phyloP scores from a whole-genome alignment of 2,888 invertebrate species.

The Ormyrus nitidulus region DNA sequence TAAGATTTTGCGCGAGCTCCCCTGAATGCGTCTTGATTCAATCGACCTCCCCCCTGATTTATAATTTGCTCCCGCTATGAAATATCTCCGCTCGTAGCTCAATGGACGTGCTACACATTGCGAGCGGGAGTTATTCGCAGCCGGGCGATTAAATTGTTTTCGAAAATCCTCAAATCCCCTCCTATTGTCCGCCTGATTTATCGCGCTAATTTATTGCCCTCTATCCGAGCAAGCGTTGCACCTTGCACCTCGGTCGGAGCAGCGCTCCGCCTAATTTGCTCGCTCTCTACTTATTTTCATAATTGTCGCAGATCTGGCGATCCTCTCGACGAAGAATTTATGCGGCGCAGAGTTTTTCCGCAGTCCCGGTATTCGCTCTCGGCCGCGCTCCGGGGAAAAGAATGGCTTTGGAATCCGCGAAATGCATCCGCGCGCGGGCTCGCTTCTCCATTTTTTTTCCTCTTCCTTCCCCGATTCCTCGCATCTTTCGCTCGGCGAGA shows the following conservation, averaged over 20 bases:
- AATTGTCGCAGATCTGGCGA: neutral
- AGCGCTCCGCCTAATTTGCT: too few species aligned
- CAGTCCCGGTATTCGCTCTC: slow-evolving; percentile 1
- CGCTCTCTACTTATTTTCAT: neutral
- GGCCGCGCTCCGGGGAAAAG: neutral
- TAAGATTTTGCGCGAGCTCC: slow-evolving; percentile 27
- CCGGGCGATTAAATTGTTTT: slow-evolving; percentile 13
- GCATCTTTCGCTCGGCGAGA: neutral
- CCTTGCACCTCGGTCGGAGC: neutral
- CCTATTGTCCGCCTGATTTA: too few species aligned
- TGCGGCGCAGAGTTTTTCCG: slow-evolving; percentile 13
- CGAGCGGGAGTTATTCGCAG: slow-evolving; percentile 17
- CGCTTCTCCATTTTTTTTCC: slow-evolving; percentile 6
- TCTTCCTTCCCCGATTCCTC: slow-evolving; percentile 6
- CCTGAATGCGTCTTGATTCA: slow-evolving; percentile 36
- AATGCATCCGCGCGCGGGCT: slow-evolving; percentile 18
- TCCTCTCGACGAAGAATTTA: neutral
- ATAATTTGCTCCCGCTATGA: slow-evolving; percentile 25
- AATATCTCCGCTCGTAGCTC: slow-evolving; percentile 2
- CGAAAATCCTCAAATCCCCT: neutral
- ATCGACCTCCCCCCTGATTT: slow-evolving; percentile 35
- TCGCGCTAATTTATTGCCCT: neutral
- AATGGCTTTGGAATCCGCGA: slow-evolving; percentile 33
- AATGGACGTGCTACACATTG: slow-evolving; percentile 26
- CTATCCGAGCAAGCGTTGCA: neutral